Base-by-base conservation (phyloP, 2,888 invertebrate genomes). In the Stramonita haemastoma region DNA sequence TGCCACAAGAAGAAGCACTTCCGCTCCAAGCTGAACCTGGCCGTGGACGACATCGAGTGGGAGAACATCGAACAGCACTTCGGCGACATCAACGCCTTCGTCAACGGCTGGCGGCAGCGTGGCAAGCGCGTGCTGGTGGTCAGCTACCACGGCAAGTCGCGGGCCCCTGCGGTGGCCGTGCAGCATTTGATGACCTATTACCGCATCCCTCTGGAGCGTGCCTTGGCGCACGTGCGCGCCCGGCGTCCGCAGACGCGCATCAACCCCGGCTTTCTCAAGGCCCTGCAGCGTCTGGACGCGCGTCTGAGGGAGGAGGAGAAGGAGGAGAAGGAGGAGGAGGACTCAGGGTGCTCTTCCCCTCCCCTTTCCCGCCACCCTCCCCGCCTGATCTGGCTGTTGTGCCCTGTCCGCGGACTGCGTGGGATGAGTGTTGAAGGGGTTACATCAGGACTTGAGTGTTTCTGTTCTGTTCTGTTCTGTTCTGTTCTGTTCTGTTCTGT, bases 21-120 rank as follows among this genome's bases (percentile, higher is more conserved):
- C 79, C 90, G 94, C 29, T 94, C 95, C 0, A 97, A 98, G 94
- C 96, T 98, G 17, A 94, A 93, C 91, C 97, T 97, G 96, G 92
- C 97, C 96, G 97, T 97, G 97, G 94, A 97, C 97, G 95, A 96
- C 96, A 91, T 97, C 96, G 93, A 97, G 95, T 90, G 96, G 91
- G 92, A 95, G 91, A 94, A 96, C 93, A 91, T 95, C 90, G 92
- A 94, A 90, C 92, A 94, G 81, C 94, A 95, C 92, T 94, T 95
- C 92, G 89, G 92, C 66, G 93, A 95, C 88, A 94, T 95, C 6
- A 95, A 95, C 91, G 93, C 92, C 77, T 95, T 95, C 87, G 94
- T 95, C 85, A 94, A 95, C 90, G 95, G 94, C 26, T 94, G 94
- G 4, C 90, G 94, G n/a, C 91, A 92, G 26, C 92, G 93, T 36